Evolutionary conservation across 1,140 invertebrate genomes (phyloP), one percentile per base, ranked within the genome.

Genomic region (Belonocnema kinseyi): DNA sequence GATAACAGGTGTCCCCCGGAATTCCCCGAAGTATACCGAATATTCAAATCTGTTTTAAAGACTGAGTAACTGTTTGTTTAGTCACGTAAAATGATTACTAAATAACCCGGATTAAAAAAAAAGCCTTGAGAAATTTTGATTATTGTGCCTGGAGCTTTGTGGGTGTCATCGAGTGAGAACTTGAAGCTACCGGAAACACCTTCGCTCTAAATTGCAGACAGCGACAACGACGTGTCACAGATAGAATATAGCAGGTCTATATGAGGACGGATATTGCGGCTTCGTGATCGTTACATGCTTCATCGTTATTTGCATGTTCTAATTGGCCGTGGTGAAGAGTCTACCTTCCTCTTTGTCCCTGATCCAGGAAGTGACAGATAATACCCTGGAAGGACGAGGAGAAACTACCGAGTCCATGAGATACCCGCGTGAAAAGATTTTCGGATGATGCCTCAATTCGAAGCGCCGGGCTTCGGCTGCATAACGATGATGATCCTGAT

Each of bases 261-360:
- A 66, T 53, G 72, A 72, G 56, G 53, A 72, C 78, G 78, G 75
- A 80, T 72, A 77, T 75, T 52, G 56, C 56, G 40, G 11, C 58
- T 19, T 50, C 56, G 72, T 52, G 74, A 74, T 72, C 78, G 72
- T 74, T 80, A 70, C 19, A 40, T 73, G 76, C 71, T 77, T 80
- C 78, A 74, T 79, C 74, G 77, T 33, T 33, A 33, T 33, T 33
- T 46, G 40, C 40, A 46, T 46, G 40, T 46, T 46, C 40, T 46
- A 46, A 46, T 46, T 46, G 40, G 40, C 21, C 56, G 11, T 16
- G 33, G 26, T 33, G 16, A 33, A 66, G 16, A 33, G 19, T 54
- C 40, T 46, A 46, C 10, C 40, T 46, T 46, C 40, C 40, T 46
- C 40, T 46, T 46, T 46, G 40, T 46, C 40, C 40, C n/a, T 54